phyloP scores from a whole-genome alignment of 2,797 vertebrate genomes.

The Delichon dasypus region DNA sequence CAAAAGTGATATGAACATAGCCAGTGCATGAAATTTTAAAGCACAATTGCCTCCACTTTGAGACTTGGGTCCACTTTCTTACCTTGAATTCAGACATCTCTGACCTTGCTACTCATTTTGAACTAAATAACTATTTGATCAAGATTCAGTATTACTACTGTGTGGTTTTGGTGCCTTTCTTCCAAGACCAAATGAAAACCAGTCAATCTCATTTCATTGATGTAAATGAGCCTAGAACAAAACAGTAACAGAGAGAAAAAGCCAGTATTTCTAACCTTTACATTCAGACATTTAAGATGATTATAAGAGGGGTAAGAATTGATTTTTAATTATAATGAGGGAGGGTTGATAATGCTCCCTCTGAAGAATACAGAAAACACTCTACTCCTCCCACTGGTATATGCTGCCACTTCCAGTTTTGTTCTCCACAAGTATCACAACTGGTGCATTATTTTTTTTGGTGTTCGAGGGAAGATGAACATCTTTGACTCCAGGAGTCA shows the following conservation, averaged over 20 bases:
- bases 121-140: background rate
- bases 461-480: background rate
- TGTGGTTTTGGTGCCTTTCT: background rate
- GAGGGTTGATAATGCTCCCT: accelerated
- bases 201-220: background rate
- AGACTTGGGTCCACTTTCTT: background rate
- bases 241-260: background rate
- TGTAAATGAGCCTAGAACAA: background rate
- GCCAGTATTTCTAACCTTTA: background rate
- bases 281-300: background rate
- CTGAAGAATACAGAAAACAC: background rate
- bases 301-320: background rate
- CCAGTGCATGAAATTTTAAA: background rate
- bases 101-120: background rate
- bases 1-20: background rate
- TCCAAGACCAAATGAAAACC: background rate
- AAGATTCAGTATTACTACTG: background rate
- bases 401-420: background rate
- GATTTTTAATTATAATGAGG: background rate
- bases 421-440: background rate
- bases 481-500: background rate
- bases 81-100: background rate
- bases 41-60: background rate
- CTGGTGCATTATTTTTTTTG: background rate
- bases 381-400: background rate